These are phyloP conservation scores for Ochropleura plecta DNA, from an alignment of 2,888 invertebrate genomes.

Conservation along the genomic window DNA sequence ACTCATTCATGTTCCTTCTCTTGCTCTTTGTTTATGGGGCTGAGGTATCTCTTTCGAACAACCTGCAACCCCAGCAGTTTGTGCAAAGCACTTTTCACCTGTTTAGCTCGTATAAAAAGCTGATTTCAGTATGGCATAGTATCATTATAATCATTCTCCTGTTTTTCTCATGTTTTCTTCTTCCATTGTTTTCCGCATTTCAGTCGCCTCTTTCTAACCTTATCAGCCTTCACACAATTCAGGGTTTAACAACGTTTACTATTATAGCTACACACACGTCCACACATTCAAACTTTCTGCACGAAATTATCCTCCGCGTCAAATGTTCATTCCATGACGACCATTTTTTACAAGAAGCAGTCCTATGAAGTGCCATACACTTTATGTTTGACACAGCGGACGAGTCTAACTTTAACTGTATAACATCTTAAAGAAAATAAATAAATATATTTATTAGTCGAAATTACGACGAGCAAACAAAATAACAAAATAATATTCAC, in stretches of 20 bases:
- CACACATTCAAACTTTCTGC: neutral
- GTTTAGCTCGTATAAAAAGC: neutral
- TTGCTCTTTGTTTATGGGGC: too few species aligned
- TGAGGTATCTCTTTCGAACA: too few species aligned
- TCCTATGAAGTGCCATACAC: neutral
- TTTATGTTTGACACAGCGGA: neutral
- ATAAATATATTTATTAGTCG: too few species aligned
- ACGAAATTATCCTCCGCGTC: neutral
- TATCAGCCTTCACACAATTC: neutral
- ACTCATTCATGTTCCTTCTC: too few species aligned
- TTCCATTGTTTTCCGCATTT: neutral
- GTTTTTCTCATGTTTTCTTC: neutral
- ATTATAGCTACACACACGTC: neutral
- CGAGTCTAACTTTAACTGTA: neutral
- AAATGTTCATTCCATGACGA: neutral
- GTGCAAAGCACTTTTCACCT: neutral
- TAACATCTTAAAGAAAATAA: neutral
- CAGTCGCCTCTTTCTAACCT: neutral
- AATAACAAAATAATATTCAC: too few species aligned
- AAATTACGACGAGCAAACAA: too few species aligned
- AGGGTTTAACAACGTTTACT: too few species aligned
- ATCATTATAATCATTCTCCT: too few species aligned
- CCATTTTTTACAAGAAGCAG: neutral
- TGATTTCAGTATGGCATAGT: neutral
- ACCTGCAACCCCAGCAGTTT: too few species aligned